Evolutionary conservation across 2,113 vertebrate species (phyloP).

Genomic region (Clarias macrocephalus): DNA sequence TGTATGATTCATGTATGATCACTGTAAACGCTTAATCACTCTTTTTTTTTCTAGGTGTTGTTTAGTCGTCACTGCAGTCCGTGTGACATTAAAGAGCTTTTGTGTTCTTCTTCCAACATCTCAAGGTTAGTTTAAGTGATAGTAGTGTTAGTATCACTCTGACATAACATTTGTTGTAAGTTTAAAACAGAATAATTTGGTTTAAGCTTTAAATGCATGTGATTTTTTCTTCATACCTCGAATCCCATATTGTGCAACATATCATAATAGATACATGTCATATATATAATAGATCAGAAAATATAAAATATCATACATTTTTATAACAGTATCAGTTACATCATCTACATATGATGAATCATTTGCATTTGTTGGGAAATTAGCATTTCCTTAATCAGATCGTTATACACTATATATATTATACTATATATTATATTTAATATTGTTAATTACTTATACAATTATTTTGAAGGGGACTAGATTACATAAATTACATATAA

Average conservation of each 20-base stretch:
- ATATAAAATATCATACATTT: no score
- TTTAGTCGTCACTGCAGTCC: conserved; percentile 78
- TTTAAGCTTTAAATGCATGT: neutral
- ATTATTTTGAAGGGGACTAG: neutral
- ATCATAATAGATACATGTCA: no score
- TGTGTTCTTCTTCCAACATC: conserved; percentile 77
- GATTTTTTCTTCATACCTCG: neutral
- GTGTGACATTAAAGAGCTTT: conserved; percentile 78
- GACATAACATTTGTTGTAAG: neutral
- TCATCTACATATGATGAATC: no score
- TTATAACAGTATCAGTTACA: no score
- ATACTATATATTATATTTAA: no score
- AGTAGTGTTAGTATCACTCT: neutral
- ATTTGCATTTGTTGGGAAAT: no score
- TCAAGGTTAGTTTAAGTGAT: conserved; percentile 64
- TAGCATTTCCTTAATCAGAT: no score
- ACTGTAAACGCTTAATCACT: neutral
- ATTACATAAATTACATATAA: neutral
- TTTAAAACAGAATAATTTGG: neutral
- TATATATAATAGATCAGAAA: no score
- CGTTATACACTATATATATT: no score
- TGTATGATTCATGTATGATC: neutral
- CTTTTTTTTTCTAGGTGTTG: conserved; percentile 67
- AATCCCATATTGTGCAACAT: neutral
- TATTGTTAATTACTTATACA: neutral